Base-by-base conservation (phyloP, 1,140 invertebrate species). In the Pectinophora gossypiella region DNA sequence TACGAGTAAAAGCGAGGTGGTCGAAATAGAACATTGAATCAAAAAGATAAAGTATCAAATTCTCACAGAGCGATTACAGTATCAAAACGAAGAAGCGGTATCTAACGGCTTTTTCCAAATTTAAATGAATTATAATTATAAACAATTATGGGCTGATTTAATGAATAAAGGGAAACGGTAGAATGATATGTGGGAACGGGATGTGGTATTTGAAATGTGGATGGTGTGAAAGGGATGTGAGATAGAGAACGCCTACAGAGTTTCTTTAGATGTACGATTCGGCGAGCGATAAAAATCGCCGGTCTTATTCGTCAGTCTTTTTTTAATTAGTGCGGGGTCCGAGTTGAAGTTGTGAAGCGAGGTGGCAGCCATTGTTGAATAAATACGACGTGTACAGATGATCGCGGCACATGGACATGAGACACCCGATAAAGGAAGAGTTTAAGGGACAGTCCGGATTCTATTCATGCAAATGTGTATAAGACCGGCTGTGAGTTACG, bases 301-400 rank as follows among this genome's bases (percentile, higher is more conserved):
- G 77, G 81, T 85, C 73, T 85, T 80, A 85, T 86, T 86, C 81
- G 83, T 86, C 74, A 64, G 76, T 70, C 66, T 85, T 84, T 82
- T 83, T 86, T 84, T 87, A 87, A 87, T 87, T 87, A 85, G 74
- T 78, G 71, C 80, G 79, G 76, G 75, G 74, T 72, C 70, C n/a
- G n/a, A n/a, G n/a, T n/a, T n/a, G 53, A 59, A 63, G 75, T 80
- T 87, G 83, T 79, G 83, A 85, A 85, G 68, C 64, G 67, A 75
- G 67, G 66, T 76, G 71, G 72, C 56, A 62, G 70, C 77, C 78
- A 86, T 86, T 86, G 81, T 86, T 73, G 56, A 73, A 80, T 76
- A 79, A 82, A 81, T 85, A 85, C 73, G 76, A 72, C 66, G 56
- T 64, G 72, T 76, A 80, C 71, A 80, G 81, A 84, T 82, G 77